Conservation (phyloP, 2,888 invertebrate species). For the Leistus spinibarbis region DNA sequence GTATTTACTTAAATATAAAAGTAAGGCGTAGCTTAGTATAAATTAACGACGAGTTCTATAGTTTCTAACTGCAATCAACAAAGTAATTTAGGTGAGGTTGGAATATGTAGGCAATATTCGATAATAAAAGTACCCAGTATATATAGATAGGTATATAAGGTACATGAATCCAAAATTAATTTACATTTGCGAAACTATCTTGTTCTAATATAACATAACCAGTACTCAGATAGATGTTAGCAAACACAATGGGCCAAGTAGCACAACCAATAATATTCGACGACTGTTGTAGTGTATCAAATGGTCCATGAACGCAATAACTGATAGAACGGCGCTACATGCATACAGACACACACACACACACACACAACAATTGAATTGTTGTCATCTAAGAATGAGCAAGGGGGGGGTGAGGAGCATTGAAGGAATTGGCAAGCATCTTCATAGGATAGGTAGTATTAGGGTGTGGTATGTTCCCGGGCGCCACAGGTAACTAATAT, state of each 20-base stretch:
- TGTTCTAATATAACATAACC: not conserved
- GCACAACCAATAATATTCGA: not conserved
- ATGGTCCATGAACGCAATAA: not conserved
- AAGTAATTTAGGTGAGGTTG: too few species aligned
- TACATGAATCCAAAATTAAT: not conserved
- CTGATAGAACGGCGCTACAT: not conserved
- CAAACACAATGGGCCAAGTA: not conserved
- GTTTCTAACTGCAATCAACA: too few species aligned
- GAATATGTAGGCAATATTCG: too few species aligned
- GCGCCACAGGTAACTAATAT: slow-evolving; percentile 55
- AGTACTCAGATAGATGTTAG: not conserved
- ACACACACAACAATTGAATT: slow-evolving; percentile 1
- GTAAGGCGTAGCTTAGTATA: too few species aligned
- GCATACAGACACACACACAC: not conserved
- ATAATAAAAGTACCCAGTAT: not conserved
- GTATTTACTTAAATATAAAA: too few species aligned
- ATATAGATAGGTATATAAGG: not conserved
- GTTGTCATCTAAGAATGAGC: not conserved
- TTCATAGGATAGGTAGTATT: not conserved
- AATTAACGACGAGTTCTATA: too few species aligned
- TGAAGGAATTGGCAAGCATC: not conserved
- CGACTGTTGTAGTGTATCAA: not conserved
- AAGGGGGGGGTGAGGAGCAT: not conserved
- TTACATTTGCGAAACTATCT: not conserved
- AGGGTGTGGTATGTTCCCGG: not conserved